A percentile compares a stretch with the other conserved stretches of the same genome.
These are phyloP conservation scores for Danaus melanippus DNA, from an alignment of 1,140 invertebrate species.

Conservation along the genomic window DNA sequence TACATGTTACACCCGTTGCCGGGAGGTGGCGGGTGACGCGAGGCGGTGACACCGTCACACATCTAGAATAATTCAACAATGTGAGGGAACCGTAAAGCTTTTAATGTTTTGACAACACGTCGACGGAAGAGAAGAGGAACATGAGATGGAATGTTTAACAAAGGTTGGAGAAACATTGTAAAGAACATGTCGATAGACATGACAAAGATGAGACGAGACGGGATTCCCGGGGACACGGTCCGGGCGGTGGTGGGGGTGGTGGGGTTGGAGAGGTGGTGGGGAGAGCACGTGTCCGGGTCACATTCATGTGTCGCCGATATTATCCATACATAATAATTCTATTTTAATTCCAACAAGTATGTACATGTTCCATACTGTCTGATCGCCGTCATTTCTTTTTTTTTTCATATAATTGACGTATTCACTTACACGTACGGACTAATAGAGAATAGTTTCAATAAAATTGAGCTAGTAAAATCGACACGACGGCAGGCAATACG, in stretches of 20 bases:
- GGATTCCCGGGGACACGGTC: conserved; percentile 12
- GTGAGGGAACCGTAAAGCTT: conserved; percentile 23
- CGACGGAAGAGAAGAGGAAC: conserved; percentile 6
- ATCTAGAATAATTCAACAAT: conserved; percentile 26
- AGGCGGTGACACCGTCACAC: too few relatives aligned
- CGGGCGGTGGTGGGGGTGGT: conserved; percentile 1
- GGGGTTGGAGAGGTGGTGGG: neutral
- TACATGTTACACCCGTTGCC: too few relatives aligned
- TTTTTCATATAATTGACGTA: conserved; percentile 59
- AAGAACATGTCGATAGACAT: conserved; percentile 35
- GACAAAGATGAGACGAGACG: conserved; percentile 26
- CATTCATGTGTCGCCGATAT: too few relatives aligned
- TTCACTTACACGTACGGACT: conserved; percentile 60
- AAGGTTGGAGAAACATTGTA: conserved; percentile 27
- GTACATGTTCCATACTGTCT: too few relatives aligned
- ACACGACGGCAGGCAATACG: conserved; percentile 38
- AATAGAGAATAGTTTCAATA: conserved; percentile 50
- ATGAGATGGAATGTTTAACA: conserved; percentile 27
- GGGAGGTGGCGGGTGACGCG: too few relatives aligned
- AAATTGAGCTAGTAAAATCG: conserved; percentile 69
- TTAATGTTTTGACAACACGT: conserved; percentile 14
- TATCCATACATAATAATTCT: too few relatives aligned
- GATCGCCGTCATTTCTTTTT: conserved; percentile 9
- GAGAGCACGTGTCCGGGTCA: too few relatives aligned
- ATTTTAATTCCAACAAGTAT: too few relatives aligned